Evolutionary conservation across 2,888 invertebrate genomes (phyloP).

Genomic region (Spilosoma lubricipeda): DNA sequence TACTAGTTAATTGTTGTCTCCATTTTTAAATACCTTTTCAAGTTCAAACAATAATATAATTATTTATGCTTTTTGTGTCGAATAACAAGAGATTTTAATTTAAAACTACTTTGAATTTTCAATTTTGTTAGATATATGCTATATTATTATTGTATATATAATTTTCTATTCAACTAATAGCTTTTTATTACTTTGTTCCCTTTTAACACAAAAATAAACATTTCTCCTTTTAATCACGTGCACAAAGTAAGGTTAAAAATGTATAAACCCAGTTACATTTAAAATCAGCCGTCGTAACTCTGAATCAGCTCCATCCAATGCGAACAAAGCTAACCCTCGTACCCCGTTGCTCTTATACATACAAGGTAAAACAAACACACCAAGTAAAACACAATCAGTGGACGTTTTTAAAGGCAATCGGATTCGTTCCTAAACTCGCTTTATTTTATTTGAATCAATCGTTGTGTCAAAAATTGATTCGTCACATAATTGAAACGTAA

Average conservation of each 20-base stretch:
- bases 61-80: no score
- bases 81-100: not conserved
- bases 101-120: not conserved
- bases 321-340: conserved; percentile 10
- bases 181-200: not conserved
- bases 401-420: conserved; percentile 35
- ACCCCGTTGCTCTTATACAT: conserved; percentile 5
- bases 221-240: not conserved
- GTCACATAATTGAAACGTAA: conserved; percentile 21
- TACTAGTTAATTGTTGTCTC: no score
- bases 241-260: not conserved
- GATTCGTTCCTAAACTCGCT: conserved; percentile 21
- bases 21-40: no score
- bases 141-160: not conserved
- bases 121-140: not conserved
- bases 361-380: conserved; percentile 29
- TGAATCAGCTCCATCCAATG: conserved; percentile 2
- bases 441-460: conserved; percentile 28
- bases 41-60: no score
- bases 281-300: not conserved
- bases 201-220: not conserved
- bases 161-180: not conserved
- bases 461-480: conserved; percentile 16
- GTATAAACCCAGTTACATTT: not conserved
- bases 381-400: conserved; percentile 28